phyloP scores from a whole-genome alignment of 1,140 invertebrate genomes.

The Amphibalanus amphitrite region DNA sequence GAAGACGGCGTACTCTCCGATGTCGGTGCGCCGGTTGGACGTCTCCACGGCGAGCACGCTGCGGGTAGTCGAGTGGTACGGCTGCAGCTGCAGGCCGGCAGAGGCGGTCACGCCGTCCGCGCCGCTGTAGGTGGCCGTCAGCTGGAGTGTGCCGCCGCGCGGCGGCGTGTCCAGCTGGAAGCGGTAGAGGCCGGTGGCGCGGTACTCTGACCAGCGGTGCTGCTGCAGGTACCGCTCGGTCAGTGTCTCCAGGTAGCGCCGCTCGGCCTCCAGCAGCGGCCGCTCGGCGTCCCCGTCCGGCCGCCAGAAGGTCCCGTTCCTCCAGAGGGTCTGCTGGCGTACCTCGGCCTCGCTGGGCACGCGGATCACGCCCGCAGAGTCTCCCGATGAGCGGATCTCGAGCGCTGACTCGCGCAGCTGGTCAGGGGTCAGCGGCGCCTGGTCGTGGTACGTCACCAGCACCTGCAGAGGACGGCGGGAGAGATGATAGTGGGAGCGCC shows the following conservation, averaged over 20 bases:
- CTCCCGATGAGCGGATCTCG: conserved; percentile 5
- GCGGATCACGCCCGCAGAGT: conserved; percentile 1
- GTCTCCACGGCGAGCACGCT: background rate
- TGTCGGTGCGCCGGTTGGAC: conserved; percentile 19
- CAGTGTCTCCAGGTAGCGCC: background rate
- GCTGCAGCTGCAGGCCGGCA: conserved; percentile 5
- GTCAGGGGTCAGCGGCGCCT: conserved; percentile 8
- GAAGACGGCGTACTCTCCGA: conserved; percentile 30
- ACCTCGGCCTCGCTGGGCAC: conserved; percentile 18
- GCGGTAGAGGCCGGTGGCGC: conserved; percentile 9
- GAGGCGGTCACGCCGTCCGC: conserved; percentile 16
- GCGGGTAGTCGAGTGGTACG: conserved; percentile 1
- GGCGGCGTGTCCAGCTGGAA: conserved; percentile 14
- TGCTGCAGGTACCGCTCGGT: background rate
- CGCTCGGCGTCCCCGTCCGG: background rate
- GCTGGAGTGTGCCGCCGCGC: conserved; percentile 16
- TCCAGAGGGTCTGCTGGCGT: conserved; percentile 31
- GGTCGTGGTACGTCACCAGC: conserved; percentile 13
- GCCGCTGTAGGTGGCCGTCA: conserved; percentile 24
- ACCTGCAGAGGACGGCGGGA: conserved; percentile 13
- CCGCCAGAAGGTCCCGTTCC: background rate
- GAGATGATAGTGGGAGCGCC: conserved; percentile 23
- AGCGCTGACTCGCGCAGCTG: conserved; percentile 6
- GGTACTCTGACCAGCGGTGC: conserved; percentile 13
- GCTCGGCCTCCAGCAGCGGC: conserved; percentile 1